phyloP scores from a whole-genome alignment of 2,888 invertebrate species.

The Lobophora halterata region DNA sequence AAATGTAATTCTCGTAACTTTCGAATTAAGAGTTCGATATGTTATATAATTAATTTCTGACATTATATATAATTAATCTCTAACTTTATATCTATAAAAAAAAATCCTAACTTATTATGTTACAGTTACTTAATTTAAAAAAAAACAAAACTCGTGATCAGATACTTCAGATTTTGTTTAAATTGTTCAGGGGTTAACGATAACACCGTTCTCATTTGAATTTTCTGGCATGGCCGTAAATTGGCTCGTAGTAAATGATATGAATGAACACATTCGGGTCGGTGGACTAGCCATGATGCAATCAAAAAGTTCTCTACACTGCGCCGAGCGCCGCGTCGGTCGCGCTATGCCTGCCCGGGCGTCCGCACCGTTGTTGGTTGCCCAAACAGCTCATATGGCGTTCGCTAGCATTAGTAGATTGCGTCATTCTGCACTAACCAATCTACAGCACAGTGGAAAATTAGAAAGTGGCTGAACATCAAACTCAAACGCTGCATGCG shows the following conservation, averaged over 20 bases:
- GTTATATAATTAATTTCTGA: too few relatives aligned
- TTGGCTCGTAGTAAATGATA: conserved; percentile 13
- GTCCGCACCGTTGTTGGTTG: conserved; percentile 31
- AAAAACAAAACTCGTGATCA: too few relatives aligned
- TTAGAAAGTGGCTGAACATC: conserved; percentile 60
- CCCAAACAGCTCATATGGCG: conserved; percentile 53
- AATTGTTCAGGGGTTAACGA: too few relatives aligned
- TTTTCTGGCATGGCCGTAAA: conserved; percentile 9
- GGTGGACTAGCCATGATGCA: conserved; percentile 41
- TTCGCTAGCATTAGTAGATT: conserved; percentile 38
- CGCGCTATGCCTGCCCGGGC: conserved; percentile 5
- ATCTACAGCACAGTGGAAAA: conserved; percentile 54
- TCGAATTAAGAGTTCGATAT: too few relatives aligned
- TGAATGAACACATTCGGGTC: conserved; percentile 18
- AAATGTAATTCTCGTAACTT: too few relatives aligned
- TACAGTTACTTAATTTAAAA: too few relatives aligned
- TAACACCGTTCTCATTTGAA: too few relatives aligned
- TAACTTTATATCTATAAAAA: too few relatives aligned
- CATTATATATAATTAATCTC: too few relatives aligned
- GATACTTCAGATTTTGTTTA: too few relatives aligned
- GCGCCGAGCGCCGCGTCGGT: conserved; percentile 30
- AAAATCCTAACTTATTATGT: too few relatives aligned
- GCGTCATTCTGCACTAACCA: conserved; percentile 43
- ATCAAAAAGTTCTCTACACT: conserved; percentile 40
- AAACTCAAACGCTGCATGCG: conserved; percentile 41